A percentile compares a stretch with the other conserved stretches of the same genome.
phyloP scores from a whole-genome alignment of 2,888 invertebrate genomes.

The Agonopterix alstromeriana region DNA sequence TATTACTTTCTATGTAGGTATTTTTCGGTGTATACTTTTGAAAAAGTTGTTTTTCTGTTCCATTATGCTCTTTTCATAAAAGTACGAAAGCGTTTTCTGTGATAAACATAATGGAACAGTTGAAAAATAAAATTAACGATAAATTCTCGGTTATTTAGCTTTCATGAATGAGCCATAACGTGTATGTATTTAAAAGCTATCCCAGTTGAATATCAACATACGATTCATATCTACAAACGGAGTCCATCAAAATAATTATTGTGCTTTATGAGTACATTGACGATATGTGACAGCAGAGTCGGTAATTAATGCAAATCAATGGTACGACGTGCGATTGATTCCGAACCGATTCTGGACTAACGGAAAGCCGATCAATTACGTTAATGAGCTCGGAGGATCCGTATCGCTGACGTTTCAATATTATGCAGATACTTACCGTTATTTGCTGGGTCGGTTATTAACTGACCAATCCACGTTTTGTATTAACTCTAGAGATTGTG shows the following conservation, averaged over 20 bases:
- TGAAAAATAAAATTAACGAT: too few relatives aligned
- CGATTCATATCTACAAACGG: constrained; percentile 23
- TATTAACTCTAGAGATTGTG: background rate
- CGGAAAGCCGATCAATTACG: constrained; percentile 73
- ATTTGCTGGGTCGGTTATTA: constrained; percentile 40
- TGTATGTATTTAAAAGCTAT: constrained; percentile 12
- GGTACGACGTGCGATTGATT: constrained; percentile 45
- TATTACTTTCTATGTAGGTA: constrained; percentile 20
- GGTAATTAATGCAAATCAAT: constrained; percentile 74
- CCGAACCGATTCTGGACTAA: constrained; percentile 58
- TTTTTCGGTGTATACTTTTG: background rate
- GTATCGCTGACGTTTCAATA: constrained; percentile 66
- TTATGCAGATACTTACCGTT: constrained; percentile 62
- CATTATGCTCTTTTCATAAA: too few relatives aligned
- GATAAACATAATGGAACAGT: too few relatives aligned
- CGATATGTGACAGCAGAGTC: constrained; percentile 61
- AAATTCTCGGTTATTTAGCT: too few relatives aligned
- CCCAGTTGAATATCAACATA: constrained; percentile 3
- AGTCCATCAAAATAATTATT: constrained; percentile 61
- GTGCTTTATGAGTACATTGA: constrained; percentile 43
- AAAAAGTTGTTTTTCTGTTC: too few relatives aligned
- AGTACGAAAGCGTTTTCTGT: too few relatives aligned
- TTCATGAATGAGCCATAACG: too few relatives aligned
- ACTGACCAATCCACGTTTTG: constrained; percentile 8
- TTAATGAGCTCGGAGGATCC: constrained; percentile 67